phyloP scores from a whole-genome alignment of 2,888 invertebrate species.

The Synanthedon andrenaeformis region DNA sequence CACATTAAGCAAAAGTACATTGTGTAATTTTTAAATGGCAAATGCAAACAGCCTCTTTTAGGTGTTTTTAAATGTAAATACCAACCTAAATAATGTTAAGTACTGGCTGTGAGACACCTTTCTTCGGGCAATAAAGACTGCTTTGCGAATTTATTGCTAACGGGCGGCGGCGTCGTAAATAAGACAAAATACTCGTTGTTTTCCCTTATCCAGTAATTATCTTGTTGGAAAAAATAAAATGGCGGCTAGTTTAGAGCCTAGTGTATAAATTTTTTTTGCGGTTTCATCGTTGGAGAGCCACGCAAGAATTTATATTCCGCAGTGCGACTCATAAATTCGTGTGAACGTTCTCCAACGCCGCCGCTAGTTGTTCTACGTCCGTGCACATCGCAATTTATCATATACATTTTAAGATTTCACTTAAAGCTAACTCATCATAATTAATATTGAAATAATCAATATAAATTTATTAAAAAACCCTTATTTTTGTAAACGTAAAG shows the following conservation, averaged over 20 bases:
- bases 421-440: not conserved
- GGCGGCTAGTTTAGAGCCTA: slow-evolving; percentile 16
- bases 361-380: slow-evolving; percentile 50
- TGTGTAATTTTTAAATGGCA: no score
- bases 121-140: not conserved
- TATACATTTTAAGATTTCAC: slow-evolving; percentile 40
- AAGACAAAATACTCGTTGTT: slow-evolving; percentile 1
- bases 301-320: slow-evolving; percentile 64
- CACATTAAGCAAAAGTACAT: no score
- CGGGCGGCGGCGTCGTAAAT: not conserved
- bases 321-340: slow-evolving; percentile 67
- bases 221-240: slow-evolving; percentile 6
- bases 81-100: no score
- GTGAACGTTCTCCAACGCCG: slow-evolving; percentile 38
- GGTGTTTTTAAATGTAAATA: no score
- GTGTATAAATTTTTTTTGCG: slow-evolving; percentile 43
- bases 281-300: slow-evolving; percentile 21
- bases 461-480: no score
- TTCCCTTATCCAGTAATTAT: slow-evolving; percentile 9
- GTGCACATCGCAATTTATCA: slow-evolving; percentile 46
- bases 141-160: not conserved
- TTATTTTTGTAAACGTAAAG: no score
- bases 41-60: no score
- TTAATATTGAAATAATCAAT: no score
- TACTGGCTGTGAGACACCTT: no score